Percentiles rank a stretch among this genome's conserved stretches.
Conservation (phyloP, 2,797 vertebrate species). For the Alauda arvensis region DNA sequence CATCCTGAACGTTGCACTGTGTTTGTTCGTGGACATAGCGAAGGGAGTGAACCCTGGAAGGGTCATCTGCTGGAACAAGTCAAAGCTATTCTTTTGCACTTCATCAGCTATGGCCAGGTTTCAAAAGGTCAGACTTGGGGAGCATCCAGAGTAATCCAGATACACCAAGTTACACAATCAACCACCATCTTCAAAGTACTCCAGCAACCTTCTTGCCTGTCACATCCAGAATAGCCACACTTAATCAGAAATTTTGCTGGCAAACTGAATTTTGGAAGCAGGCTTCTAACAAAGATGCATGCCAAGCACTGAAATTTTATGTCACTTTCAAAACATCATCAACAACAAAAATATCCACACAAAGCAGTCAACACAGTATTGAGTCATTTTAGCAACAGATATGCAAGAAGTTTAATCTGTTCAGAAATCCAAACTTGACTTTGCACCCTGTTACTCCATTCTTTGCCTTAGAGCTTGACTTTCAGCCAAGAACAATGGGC, state of each 20-base stretch:
- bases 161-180: neutral
- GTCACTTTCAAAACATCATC: neutral
- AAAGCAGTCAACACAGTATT: neutral
- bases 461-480: neutral
- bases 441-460: neutral
- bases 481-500: neutral
- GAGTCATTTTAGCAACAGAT: neutral
- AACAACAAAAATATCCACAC: conserved; percentile 1
- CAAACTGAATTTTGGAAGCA: neutral
- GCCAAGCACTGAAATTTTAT: neutral
- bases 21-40: neutral
- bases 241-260: neutral
- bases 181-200: neutral
- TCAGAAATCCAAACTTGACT: neutral
- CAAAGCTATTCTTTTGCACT: neutral
- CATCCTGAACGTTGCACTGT: neutral
- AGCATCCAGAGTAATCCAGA: neutral
- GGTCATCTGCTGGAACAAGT: neutral
- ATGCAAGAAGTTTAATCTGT: neutral
- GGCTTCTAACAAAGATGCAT: neutral
- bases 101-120: neutral
- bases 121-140: neutral
- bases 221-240: conserved; percentile 49
- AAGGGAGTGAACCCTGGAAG: neutral
- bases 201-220: neutral